Base-by-base conservation (phyloP, 1,140 invertebrate species). In the Neodiprion lecontei region DNA sequence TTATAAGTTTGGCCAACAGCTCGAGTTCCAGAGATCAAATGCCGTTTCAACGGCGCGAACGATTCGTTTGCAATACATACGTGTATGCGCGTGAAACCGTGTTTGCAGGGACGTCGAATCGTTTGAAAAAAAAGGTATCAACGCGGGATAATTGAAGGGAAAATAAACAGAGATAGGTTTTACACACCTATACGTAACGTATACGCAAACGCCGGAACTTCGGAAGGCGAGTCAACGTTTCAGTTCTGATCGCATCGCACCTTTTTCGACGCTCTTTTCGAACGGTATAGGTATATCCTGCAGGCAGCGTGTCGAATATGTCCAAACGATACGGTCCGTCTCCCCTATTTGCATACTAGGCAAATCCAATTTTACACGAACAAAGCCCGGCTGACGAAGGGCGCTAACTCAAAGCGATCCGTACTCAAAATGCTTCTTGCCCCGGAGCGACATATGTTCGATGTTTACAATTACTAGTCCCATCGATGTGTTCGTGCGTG, bases 321-420 rank as follows among this genome's bases (percentile, higher is more conserved):
- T 40, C 28, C 2, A 40, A 40, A 40, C 28, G 28, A 40, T 40
- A 40, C 28, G 28, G 47, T 47, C 68, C 21, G 76, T 69, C 69
- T 74, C 79, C 70, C 74, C 75, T 40, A 82, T 82, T 82, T 82
- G 81, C 81, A 83, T 82, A 81, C 77, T 76, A 77, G 77, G 79
- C 78, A 78, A 81, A 82, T 83, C 79, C 78, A 82, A 82, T 83
- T 82, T 78, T 76, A 76, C 53, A 73, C 78, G 73, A 73, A 79
- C 76, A 78, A 82, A 79, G 77, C 78, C 79, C 75, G 79, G 71
- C 72, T 75, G 17, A 23, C 77, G 67, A 75, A 74, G 69, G 68
- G 47, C 53, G 53, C 53, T 61, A 61, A 61, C 53, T 61, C 53
- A 61, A 61, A 61, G 53, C 53, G 53, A 61, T 61, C 53, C 53